Percentiles rank a stretch among this genome's conserved stretches.
Evolutionary conservation across 2,113 vertebrate genomes (phyloP).

Genomic region (Xyliphius kryptos): DNA sequence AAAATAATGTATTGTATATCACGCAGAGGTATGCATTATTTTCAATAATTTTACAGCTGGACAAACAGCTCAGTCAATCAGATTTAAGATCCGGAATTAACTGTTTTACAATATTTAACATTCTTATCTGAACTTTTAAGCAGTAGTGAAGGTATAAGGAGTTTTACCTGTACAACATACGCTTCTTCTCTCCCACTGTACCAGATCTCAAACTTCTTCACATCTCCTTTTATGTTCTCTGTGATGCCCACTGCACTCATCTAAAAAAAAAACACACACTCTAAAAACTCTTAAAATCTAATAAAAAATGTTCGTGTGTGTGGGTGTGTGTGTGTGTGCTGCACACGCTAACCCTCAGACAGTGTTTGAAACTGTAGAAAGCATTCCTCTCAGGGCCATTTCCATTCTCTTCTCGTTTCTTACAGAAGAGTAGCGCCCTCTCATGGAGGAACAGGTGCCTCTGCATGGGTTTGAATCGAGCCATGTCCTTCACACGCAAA

Average conservation of each 20-base stretch:
- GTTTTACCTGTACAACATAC: slow-evolving; percentile 83
- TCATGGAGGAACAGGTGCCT: slow-evolving; percentile 92
- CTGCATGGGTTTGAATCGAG: slow-evolving; percentile 96
- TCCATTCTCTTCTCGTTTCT: slow-evolving; percentile 77
- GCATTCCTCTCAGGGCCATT: slow-evolving; percentile 77
- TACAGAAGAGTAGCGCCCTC: slow-evolving; percentile 89
- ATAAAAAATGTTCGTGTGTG: not conserved
- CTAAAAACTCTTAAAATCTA: too few species aligned
- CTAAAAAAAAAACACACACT: slow-evolving; percentile 53
- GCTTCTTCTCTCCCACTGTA: slow-evolving; percentile 86
- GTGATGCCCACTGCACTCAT: slow-evolving; percentile 89
- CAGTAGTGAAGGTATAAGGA: not conserved
- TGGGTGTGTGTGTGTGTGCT: not conserved
- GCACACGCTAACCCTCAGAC: slow-evolving; percentile 73
- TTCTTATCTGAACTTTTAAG: not conserved
- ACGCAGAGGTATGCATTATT: too few species aligned
- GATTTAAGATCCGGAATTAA: too few species aligned
- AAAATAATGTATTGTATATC: too few species aligned
- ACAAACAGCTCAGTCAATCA: too few species aligned
- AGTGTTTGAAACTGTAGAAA: slow-evolving; percentile 93
- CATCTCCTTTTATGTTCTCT: slow-evolving; percentile 89
- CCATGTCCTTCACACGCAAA: slow-evolving; percentile 92
- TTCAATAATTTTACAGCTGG: too few species aligned
- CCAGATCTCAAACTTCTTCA: slow-evolving; percentile 95
- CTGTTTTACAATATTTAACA: too few species aligned